These are phyloP conservation scores for Denticeps clupeoides DNA, from an alignment of 2,797 vertebrate genomes.

Conservation along the genomic window DNA sequence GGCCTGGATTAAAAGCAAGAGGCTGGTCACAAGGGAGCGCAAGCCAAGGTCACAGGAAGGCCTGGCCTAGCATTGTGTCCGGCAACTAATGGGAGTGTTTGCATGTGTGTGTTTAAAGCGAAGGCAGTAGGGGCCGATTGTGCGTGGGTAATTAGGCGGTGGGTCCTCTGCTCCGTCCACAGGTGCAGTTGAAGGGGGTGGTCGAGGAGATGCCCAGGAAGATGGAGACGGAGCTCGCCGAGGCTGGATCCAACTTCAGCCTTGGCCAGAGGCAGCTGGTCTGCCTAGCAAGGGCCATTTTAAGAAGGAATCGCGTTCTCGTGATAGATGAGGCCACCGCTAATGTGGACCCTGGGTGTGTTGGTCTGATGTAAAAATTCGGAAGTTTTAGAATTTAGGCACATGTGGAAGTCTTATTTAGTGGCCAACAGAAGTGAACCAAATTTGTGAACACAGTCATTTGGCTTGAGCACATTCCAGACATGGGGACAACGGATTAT, in stretches of 20 bases:
- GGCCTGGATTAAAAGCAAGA: constrained; percentile 63
- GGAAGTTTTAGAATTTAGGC: no score
- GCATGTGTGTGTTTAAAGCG: constrained; percentile 60
- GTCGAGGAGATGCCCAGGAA: constrained; percentile 81
- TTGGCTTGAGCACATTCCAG: no score
- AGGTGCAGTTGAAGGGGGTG: constrained; percentile 84
- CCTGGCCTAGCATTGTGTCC: constrained; percentile 56
- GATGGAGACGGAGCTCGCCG: constrained; percentile 77
- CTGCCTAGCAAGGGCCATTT: constrained; percentile 80
- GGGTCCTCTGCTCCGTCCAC: constrained; percentile 46
- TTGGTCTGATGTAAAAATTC: no score
- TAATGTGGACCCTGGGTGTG: constrained; percentile 75
- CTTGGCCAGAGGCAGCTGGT: constrained; percentile 84
- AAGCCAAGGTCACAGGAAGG: constrained; percentile 60
- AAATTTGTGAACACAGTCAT: no score
- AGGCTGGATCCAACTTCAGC: constrained; percentile 87
- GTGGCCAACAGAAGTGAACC: no score
- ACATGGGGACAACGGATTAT: no score
- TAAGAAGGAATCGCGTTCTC: constrained; percentile 79
- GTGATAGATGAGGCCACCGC: constrained; percentile 89
- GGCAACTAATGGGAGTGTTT: constrained; percentile 62
- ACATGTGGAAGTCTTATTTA: no score
- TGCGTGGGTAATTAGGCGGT: constrained; percentile 50
- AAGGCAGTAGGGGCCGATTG: constrained; percentile 52
- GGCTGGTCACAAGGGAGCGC: constrained; percentile 58